A percentile compares a stretch with the other conserved stretches of the same genome.
Conservation (phyloP, 2,888 invertebrate species). For the Myathropa florea region DNA sequence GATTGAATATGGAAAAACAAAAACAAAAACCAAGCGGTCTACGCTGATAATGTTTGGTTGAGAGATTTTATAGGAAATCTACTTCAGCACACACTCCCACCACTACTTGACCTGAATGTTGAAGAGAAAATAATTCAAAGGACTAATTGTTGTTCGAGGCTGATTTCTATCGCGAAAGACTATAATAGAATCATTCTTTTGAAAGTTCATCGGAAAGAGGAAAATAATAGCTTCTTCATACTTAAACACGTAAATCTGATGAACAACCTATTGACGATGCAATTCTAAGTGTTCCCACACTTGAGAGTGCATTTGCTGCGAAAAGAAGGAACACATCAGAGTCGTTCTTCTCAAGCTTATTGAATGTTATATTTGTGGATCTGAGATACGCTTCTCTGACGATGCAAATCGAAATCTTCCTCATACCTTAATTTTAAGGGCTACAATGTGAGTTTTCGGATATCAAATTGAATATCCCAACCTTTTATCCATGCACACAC, state of each 20-base stretch:
- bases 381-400: not conserved
- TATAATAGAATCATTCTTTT: constrained; percentile 5
- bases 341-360: not conserved
- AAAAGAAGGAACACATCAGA: not conserved
- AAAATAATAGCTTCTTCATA: constrained; percentile 27
- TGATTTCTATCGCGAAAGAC: constrained; percentile 39
- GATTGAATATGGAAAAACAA: not conserved
- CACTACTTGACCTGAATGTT: constrained; percentile 45
- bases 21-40: not conserved
- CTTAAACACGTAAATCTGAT: constrained; percentile 55
- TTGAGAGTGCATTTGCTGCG: too few relatives aligned
- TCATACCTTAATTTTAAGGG: constrained; percentile 1
- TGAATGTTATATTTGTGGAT: not conserved
- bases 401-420: constrained; percentile 9
- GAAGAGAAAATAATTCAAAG: constrained; percentile 23
- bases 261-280: constrained; percentile 25
- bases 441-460: not conserved
- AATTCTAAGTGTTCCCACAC: constrained; percentile 5
- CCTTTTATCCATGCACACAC: not conserved
- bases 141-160: constrained; percentile 28
- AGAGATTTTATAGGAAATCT: not conserved
- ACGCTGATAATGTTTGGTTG: not conserved
- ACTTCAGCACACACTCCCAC: not conserved
- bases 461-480: constrained; percentile 11
- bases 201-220: constrained; percentile 30